Base-by-base conservation (phyloP, 1,140 invertebrate genomes). In the Spodoptera litura region DNA sequence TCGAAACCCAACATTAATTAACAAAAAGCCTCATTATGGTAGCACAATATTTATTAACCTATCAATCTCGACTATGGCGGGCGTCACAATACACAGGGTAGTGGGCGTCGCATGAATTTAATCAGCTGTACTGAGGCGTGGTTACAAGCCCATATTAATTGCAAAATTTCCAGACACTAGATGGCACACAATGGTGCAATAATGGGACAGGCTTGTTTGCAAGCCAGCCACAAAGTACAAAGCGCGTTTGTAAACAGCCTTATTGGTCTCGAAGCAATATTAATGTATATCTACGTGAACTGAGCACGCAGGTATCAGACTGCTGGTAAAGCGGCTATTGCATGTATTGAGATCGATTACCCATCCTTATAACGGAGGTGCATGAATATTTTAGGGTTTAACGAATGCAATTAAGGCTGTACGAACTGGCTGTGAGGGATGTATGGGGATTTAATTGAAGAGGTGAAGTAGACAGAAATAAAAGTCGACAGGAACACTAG, bases 231-330 rank as follows among this genome's bases (percentile, higher is more conserved):
- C 88, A 87, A 89, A 88, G 84, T 89, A 87, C 89, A 88, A 91
- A 90, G 90, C 86, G 79, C 89, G 87, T 89, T 87, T 88, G 87
- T 80, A 83, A 84, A 86, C 88, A 86, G 83, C 85, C 85, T 86
- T 89, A 89, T 89, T 87, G 87, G 83, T 86, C 86, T 88, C 84
- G 87, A 85, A 87, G 87, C 81, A 81, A 87, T 86, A 87, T 91
- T 90, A 89, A 87, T 89, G 83, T 80, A 66, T 52, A 66, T 52
- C 64, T 68, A 70, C 20, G 51, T 31, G 20, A 2, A 52, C 25
- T 11, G 5, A 51, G 71, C 81, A 76, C 82, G 72, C 74, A 64
- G 58, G 53, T 52, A 64, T 78, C 38, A 79, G 52, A 75, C 55
- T 61, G 71, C 55, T 62, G 49, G 20, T 35, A 49, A 15, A 25